Percentiles rank a stretch among this genome's conserved stretches.
These are phyloP conservation scores for Rhinophrynus dorsalis DNA, from an alignment of 2,797 vertebrate genomes.

Conservation along the genomic window DNA sequence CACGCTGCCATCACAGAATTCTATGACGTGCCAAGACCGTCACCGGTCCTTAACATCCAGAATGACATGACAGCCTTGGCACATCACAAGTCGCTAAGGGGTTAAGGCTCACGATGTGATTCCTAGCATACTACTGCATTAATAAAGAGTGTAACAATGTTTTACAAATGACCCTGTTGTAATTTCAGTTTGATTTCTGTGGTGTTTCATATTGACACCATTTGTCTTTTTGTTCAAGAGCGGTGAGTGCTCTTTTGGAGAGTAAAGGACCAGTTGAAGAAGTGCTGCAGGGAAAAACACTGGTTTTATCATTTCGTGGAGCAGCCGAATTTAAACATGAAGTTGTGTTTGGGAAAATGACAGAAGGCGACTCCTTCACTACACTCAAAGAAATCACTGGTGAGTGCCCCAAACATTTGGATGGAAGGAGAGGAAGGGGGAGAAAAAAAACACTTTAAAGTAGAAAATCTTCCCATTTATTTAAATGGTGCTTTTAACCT, in stretches of 20 bases:
- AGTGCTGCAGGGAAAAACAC: conserved; percentile 75
- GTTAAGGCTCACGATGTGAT: too few species aligned
- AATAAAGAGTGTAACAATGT: conserved; percentile 31
- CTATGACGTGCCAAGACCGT: too few species aligned
- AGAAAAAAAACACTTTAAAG: too few species aligned
- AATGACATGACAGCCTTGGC: too few species aligned
- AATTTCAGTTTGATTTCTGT: conserved; percentile 25
- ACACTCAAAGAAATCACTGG: conserved; percentile 83
- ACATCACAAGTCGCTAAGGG: too few species aligned
- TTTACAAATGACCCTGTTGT: conserved; percentile 21
- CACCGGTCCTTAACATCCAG: too few species aligned
- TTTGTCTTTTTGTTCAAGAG: conserved; percentile 67
- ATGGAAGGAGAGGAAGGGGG: too few species aligned
- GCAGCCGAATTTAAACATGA: conserved; percentile 85
- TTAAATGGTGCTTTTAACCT: too few species aligned
- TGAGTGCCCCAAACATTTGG: conserved; percentile 56
- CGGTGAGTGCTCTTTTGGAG: conserved; percentile 74
- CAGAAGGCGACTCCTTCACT: conserved; percentile 70
- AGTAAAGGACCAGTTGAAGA: conserved; percentile 73
- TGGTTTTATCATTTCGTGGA: conserved; percentile 85
- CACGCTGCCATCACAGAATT: too few species aligned
- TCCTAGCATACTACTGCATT: too few species aligned
- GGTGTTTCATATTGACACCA: conserved; percentile 36
- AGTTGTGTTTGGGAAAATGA: conserved; percentile 86
- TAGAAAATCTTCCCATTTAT: too few species aligned